Evolutionary conservation across 2,888 invertebrate species (phyloP).

Genomic region (Brachycybe producta): DNA sequence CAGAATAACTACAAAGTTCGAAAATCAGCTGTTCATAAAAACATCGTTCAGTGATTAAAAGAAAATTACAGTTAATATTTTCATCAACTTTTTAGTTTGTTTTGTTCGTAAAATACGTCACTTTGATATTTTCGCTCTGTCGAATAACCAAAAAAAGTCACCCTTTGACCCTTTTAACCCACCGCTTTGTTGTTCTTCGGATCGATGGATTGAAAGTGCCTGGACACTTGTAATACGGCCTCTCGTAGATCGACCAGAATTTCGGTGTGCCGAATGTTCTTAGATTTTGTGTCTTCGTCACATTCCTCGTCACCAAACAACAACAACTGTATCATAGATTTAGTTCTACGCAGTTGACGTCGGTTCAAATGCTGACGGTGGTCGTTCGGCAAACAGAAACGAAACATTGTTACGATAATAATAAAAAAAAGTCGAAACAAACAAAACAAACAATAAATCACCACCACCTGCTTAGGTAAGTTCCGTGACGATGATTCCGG

Average conservation of each 20-base stretch:
- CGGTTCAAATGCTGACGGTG: constrained; percentile 40
- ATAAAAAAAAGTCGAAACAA: background rate
- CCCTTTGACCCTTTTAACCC: no score
- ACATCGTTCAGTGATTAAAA: constrained; percentile 6
- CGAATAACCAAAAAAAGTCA: no score
- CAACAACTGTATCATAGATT: constrained; percentile 77
- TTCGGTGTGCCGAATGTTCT: constrained; percentile 97
- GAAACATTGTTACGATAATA: background rate
- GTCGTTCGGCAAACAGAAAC: background rate
- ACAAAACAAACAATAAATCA: background rate
- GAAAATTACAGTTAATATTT: constrained; percentile 20
- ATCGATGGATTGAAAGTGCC: constrained; percentile 89
- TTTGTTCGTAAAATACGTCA: no score
- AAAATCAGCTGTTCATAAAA: no score
- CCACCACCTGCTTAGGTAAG: constrained; percentile 64
- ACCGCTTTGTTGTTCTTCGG: constrained; percentile 40
- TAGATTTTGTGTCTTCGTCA: constrained; percentile 74
- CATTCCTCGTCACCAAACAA: constrained; percentile 66
- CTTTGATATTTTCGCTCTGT: no score
- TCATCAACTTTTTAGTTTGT: no score
- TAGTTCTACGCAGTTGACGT: constrained; percentile 77
- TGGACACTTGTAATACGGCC: constrained; percentile 80
- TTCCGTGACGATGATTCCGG: constrained; percentile 78
- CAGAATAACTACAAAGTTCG: no score
- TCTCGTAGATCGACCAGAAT: constrained; percentile 94